These are phyloP conservation scores for Drosophila eugracilis DNA, from an alignment of 1,140 invertebrate species.

Conservation along the genomic window DNA sequence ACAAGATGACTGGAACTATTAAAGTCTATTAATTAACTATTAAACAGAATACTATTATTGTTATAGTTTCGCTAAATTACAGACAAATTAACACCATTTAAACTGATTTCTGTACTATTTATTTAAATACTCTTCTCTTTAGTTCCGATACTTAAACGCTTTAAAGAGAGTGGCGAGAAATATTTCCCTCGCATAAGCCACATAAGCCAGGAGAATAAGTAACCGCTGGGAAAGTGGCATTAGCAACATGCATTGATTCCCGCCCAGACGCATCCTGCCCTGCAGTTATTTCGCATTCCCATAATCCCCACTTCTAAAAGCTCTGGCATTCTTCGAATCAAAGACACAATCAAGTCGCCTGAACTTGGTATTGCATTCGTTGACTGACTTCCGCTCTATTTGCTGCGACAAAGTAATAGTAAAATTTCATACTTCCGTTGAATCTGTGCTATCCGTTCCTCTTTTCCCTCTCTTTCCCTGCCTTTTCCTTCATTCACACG, in stretches of 20 bases:
- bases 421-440: slow-evolving; percentile 80
- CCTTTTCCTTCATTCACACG: slow-evolving; percentile 17
- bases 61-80: slow-evolving; percentile 17
- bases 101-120: too few species aligned
- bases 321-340: slow-evolving; percentile 32
- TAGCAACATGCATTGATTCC: slow-evolving; percentile 57
- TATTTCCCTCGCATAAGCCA: too few species aligned
- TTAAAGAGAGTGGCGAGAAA: slow-evolving; percentile 10
- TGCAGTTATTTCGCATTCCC: not conserved
- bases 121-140: too few species aligned
- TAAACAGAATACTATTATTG: slow-evolving; percentile 35
- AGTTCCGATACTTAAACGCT: too few species aligned
- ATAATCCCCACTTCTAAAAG: not conserved
- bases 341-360: slow-evolving; percentile 70
- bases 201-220: slow-evolving; percentile 23
- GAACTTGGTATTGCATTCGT: slow-evolving; percentile 64
- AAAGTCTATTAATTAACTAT: slow-evolving; percentile 76
- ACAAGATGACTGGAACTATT: slow-evolving; percentile 73
- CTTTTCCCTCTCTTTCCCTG: slow-evolving; percentile 16
- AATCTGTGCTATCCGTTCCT: slow-evolving; percentile 57
- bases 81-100: too few species aligned
- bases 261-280: slow-evolving; percentile 16
- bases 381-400: slow-evolving; percentile 82
- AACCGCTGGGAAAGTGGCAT: not conserved
- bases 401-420: slow-evolving; percentile 79